Evolutionary conservation across 2,113 vertebrate species (phyloP).

Genomic region (Fulica atra): DNA sequence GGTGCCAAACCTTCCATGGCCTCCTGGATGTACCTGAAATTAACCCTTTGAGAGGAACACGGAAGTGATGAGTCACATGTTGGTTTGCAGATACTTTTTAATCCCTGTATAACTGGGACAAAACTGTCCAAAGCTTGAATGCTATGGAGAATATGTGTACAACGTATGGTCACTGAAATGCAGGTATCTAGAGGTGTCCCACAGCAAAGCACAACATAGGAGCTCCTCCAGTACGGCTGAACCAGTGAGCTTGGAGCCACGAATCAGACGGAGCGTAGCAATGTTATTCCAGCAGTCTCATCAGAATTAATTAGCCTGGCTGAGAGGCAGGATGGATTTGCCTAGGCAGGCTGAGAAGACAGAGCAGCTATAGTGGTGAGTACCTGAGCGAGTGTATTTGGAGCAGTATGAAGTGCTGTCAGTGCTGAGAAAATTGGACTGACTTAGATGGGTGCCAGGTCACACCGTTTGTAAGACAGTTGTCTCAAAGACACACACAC

Average conservation of each 20-base stretch:
- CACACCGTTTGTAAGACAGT: background rate
- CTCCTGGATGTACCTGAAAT: conserved; percentile 33
- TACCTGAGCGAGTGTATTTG: background rate
- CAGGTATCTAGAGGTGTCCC: background rate
- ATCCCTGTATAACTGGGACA: background rate
- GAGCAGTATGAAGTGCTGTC: background rate
- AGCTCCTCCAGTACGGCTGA: background rate
- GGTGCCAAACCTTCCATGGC: conserved; percentile 17
- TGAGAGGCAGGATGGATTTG: conserved; percentile 20
- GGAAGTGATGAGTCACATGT: background rate
- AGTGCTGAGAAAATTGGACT: background rate
- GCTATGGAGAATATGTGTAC: background rate
- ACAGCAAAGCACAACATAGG: fast-evolving
- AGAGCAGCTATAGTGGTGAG: background rate
- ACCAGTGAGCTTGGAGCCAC: background rate
- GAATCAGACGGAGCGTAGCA: fast-evolving
- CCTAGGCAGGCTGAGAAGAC: background rate
- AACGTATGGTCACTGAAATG: background rate
- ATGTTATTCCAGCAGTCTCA: background rate
- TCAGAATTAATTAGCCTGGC: conserved; percentile 30
- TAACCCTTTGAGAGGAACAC: background rate
- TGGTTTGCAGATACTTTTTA: background rate
- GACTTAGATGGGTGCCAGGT: background rate
- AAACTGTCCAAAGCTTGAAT: background rate
- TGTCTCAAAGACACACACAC: background rate